These are phyloP conservation scores for Sanderia malayensis DNA, from an alignment of 30 jellyfish, hydroid and myxozoan species.

Conservation along the genomic window DNA sequence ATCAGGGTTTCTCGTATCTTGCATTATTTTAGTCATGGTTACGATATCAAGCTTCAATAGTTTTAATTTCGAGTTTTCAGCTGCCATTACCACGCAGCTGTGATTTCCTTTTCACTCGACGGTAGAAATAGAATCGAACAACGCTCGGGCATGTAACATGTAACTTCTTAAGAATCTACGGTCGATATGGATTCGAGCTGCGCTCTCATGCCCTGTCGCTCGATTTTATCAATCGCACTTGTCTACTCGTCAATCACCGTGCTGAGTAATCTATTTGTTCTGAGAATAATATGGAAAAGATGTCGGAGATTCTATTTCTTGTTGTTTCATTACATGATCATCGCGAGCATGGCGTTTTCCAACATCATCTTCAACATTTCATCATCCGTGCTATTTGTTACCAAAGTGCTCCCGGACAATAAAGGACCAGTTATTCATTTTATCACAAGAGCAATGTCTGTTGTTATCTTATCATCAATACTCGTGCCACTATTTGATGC, in stretches of 20 bases:
- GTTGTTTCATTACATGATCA: background rate
- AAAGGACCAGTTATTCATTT: background rate
- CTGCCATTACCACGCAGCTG: too few species aligned
- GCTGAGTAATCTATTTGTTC: background rate
- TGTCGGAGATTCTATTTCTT: background rate
- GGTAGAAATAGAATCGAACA: too few species aligned
- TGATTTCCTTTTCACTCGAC: too few species aligned
- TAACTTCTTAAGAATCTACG: too few species aligned
- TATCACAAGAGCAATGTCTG: background rate
- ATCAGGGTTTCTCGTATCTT: too few species aligned
- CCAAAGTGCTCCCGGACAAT: background rate
- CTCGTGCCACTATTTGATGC: background rate
- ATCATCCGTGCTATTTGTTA: background rate
- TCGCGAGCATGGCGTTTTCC: background rate
- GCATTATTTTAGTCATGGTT: too few species aligned
- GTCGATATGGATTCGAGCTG: too few species aligned
- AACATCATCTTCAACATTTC: background rate
- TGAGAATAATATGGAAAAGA: background rate
- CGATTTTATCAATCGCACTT: too few species aligned
- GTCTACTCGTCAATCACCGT: background rate
- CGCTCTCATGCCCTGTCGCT: background rate
- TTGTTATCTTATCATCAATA: background rate
- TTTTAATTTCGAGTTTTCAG: too few species aligned
- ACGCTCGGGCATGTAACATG: too few species aligned
- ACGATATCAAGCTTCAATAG: too few species aligned